phyloP scores from a whole-genome alignment of 2,888 invertebrate genomes.

The Himalopsyche anomala region DNA sequence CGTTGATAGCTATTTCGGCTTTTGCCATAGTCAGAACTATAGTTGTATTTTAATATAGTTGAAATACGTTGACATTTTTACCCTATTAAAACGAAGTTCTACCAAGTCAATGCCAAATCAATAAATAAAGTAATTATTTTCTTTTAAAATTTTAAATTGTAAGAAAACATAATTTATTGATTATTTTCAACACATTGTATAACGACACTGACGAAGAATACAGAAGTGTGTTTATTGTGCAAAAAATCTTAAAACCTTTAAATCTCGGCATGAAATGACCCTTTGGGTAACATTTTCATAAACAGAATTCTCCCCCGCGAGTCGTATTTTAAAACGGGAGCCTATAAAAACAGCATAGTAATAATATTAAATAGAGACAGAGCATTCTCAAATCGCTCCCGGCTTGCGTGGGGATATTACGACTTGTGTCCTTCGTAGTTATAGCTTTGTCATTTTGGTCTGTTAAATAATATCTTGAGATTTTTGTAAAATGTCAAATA shows the following conservation, averaged over 20 bases:
- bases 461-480: too few relatives aligned
- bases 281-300: conserved; percentile 2
- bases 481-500: too few relatives aligned
- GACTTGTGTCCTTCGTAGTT: conserved; percentile 55
- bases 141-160: too few relatives aligned
- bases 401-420: conserved; percentile 57
- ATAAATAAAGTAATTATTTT: too few relatives aligned
- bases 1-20: too few relatives aligned
- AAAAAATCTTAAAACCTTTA: background rate
- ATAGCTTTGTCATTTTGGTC: conserved; percentile 14
- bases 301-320: conserved; percentile 46
- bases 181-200: too few relatives aligned
- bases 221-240: background rate
- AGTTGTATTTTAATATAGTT: too few relatives aligned
- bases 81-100: too few relatives aligned
- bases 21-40: too few relatives aligned
- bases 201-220: background rate
- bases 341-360: conserved; percentile 65
- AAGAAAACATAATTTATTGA: too few relatives aligned
- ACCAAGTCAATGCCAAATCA: too few relatives aligned
- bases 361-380: conserved; percentile 65
- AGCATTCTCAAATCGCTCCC: conserved; percentile 61
- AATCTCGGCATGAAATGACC: conserved; percentile 2
- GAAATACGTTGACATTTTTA: too few relatives aligned
- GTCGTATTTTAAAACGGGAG: conserved; percentile 65